Percentiles rank a stretch among this genome's conserved stretches.
Evolutionary conservation across 2,113 vertebrate species (phyloP).

Genomic region (Tinamus guttatus): DNA sequence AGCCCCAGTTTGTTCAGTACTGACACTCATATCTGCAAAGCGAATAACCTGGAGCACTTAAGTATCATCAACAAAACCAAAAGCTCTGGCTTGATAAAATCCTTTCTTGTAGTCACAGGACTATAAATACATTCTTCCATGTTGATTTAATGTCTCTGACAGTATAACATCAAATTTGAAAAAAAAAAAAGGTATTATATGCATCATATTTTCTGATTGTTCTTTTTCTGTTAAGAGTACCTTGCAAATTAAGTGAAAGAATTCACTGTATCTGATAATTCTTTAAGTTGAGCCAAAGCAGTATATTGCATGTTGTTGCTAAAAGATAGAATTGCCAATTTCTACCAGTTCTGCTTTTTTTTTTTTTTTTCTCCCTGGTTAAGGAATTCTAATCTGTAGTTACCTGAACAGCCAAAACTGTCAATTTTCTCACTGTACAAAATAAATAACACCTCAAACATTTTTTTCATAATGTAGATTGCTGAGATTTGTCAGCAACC

Average conservation of each 20-base stretch:
- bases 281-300: neutral
- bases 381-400: neutral
- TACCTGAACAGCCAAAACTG: neutral
- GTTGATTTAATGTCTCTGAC: slow-evolving; percentile 57
- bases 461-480: neutral
- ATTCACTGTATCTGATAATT: neutral
- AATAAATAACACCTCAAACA: neutral
- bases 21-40: neutral
- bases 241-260: neutral
- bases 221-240: neutral
- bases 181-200: neutral
- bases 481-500: neutral
- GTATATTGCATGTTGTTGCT: neutral
- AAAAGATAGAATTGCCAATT: neutral
- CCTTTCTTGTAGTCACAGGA: slow-evolving; percentile 58
- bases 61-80: slow-evolving; percentile 21
- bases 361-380: neutral
- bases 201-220: neutral
- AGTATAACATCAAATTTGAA: slow-evolving; percentile 31
- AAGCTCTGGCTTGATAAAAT: slow-evolving; percentile 51
- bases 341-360: neutral
- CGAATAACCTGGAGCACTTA: slow-evolving; percentile 37
- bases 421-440: neutral
- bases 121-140: slow-evolving; percentile 66
- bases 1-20: neutral